Evolutionary conservation across 1,140 invertebrate genomes (phyloP).

Genomic region (Pseudomyrmex dendroicus): DNA sequence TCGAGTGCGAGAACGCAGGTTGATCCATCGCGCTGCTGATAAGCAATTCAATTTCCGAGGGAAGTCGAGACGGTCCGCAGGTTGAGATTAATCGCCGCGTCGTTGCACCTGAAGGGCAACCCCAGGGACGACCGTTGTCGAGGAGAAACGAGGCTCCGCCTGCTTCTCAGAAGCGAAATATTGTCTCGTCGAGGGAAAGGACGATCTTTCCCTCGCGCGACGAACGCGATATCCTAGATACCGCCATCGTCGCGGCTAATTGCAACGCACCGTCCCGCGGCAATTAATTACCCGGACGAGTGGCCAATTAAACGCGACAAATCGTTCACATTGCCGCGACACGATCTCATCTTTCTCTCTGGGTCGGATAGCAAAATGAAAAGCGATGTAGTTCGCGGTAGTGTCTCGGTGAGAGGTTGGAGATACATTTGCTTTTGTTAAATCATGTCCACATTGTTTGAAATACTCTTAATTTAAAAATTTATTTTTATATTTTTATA

Average conservation of each 20-base stretch:
- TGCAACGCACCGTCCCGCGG: constrained; percentile 51
- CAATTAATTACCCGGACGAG: constrained; percentile 75
- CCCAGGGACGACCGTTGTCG: not conserved
- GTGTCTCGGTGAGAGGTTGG: constrained; percentile 9
- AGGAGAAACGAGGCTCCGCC: not conserved
- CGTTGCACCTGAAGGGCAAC: constrained; percentile 45
- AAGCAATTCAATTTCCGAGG: constrained; percentile 77
- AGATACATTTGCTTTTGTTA: constrained; percentile 36
- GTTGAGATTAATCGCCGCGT: constrained; percentile 68
- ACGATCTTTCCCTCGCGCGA: constrained; percentile 39
- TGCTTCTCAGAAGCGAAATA: not conserved
- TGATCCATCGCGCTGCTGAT: constrained; percentile 70
- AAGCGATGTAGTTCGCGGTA: not conserved
- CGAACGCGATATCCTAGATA: constrained; percentile 49
- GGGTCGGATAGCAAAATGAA: not conserved
- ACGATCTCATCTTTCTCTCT: not conserved
- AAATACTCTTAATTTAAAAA: too few relatives aligned
- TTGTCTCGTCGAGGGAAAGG: not conserved
- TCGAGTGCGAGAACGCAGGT: constrained; percentile 74
- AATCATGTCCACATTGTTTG: not conserved
- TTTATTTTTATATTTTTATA: too few relatives aligned
- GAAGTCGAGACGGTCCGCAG: constrained; percentile 36
- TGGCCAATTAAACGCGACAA: constrained; percentile 74
- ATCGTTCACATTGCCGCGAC: constrained; percentile 61
- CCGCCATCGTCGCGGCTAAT: constrained; percentile 65